A percentile compares a stretch with the other conserved stretches of the same genome.
Evolutionary conservation across 2,888 invertebrate genomes (phyloP).

Genomic region (Malthinus seriepunctatus): DNA sequence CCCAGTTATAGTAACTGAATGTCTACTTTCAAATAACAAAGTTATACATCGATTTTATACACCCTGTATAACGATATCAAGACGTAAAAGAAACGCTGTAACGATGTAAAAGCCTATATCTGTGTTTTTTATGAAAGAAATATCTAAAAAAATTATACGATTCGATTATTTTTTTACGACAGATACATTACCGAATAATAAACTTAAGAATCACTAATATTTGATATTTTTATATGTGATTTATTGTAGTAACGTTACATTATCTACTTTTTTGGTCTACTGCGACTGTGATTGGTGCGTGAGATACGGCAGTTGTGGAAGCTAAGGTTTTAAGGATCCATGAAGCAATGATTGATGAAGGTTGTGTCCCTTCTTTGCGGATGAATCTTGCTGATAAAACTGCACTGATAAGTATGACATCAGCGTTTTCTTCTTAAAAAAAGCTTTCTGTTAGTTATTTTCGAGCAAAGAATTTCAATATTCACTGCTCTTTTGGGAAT

Average conservation of each 20-base stretch:
- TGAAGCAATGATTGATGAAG: conserved; percentile 30
- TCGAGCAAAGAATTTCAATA: conserved; percentile 17
- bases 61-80: no score
- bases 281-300: conserved; percentile 9
- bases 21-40: no score
- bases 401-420: conserved; percentile 29
- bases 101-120: no score
- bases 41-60: no score
- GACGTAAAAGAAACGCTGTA: no score
- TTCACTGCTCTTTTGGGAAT: conserved; percentile 11
- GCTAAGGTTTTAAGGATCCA: conserved; percentile 21
- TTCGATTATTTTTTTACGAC: no score
- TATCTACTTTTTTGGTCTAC: conserved; percentile 6
- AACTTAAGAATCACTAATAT: no score
- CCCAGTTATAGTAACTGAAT: no score
- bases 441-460: conserved; percentile 20
- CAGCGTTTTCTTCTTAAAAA: conserved; percentile 21
- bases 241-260: neutral
- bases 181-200: no score
- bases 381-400: conserved; percentile 26
- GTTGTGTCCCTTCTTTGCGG: conserved; percentile 25
- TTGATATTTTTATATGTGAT: neutral
- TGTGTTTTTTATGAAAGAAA: no score
- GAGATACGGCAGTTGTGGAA: conserved; percentile 19
- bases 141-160: no score